Conservation (phyloP, 2,797 vertebrate species). For the Perodicticus potto region DNA sequence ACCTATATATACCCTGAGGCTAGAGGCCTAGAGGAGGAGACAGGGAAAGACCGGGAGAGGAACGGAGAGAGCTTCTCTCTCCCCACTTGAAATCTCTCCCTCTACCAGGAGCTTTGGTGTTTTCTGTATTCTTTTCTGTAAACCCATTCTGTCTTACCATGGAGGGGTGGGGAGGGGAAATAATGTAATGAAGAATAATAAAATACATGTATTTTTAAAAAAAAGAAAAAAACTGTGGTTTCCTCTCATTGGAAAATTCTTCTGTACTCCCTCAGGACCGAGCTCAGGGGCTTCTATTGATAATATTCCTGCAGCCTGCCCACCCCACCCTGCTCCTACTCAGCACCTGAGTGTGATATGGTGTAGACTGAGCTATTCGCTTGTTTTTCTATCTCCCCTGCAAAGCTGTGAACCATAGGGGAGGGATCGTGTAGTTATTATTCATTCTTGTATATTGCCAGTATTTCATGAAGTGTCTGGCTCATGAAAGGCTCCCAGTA, state of each 20-base stretch:
- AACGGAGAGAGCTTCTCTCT: too few species aligned
- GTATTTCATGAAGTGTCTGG: conserved; percentile 42
- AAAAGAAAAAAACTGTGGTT: background rate
- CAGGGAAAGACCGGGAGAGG: too few species aligned
- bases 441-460: conserved; percentile 33
- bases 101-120: too few species aligned
- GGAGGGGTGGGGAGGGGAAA: too few species aligned
- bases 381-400: background rate
- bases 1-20: too few species aligned
- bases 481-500: background rate
- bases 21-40: too few species aligned
- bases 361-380: conserved; percentile 1
- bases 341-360: background rate
- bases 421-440: conserved; percentile 6
- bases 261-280: background rate
- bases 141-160: too few species aligned
- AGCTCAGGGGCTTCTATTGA: background rate
- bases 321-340: background rate
- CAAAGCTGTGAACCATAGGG: conserved; percentile 45
- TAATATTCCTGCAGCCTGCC: background rate
- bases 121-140: too few species aligned
- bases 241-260: background rate
- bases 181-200: too few species aligned
- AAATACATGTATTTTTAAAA: too few species aligned
- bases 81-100: too few species aligned